Conservation (phyloP, 1,140 invertebrate species). For the Marisa cornuarietis region DNA sequence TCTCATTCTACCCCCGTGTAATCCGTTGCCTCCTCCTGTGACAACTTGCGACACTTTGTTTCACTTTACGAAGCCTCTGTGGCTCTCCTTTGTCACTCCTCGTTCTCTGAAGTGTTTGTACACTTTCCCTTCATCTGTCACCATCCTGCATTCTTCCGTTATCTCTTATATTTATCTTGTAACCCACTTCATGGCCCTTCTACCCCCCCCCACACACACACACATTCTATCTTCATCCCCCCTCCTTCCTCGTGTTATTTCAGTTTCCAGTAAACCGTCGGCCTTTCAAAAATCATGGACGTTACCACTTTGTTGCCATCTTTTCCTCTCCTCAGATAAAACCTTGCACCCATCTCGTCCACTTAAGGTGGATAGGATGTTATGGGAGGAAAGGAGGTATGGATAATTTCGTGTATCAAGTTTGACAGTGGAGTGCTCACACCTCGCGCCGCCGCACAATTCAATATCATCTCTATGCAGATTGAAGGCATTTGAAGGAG, state of each 20-base stretch:
- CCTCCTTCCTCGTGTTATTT: neutral
- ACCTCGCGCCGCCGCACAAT: neutral
- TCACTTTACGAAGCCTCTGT: no score
- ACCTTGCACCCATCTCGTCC: no score
- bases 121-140: no score
- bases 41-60: no score
- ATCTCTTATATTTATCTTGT: neutral
- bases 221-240: neutral
- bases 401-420: neutral
- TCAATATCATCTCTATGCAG: constrained; percentile 22
- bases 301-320: neutral
- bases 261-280: no score
- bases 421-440: neutral
- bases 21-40: no score
- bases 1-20: no score
- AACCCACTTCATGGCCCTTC: neutral
- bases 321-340: no score
- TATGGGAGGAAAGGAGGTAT: neutral
- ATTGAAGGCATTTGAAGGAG: constrained; percentile 12
- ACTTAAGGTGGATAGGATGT: no score
- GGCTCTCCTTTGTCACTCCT: no score
- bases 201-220: neutral
- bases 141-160: no score
- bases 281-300: neutral
- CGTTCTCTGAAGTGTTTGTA: no score